Base-by-base conservation (phyloP, 2,888 invertebrate species). In the Notocelia uddmanniana region DNA sequence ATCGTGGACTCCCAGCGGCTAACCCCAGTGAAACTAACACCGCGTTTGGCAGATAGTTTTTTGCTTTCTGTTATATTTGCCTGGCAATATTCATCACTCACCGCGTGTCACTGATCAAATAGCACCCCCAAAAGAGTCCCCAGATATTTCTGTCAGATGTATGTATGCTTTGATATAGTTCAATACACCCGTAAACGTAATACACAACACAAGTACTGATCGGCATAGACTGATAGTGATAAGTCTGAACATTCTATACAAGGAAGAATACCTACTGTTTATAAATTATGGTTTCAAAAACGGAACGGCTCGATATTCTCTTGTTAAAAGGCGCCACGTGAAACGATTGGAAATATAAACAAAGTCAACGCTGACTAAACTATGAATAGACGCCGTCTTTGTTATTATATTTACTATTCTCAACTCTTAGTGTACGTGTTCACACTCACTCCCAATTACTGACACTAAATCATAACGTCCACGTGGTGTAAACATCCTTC, bases 11-110 rank as follows among this genome's bases (percentile, higher is more conserved):
- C 78, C 76, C 74, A 77, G 74, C 77, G 74, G 79, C 74, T 82
- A 82, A 89, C 90, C 91, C 91, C 81, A 88, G 88, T 92, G 93
- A 88, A 93, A 93, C 89, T 85, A 85, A 93, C 86, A 92, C 92
- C 92, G 81, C 85, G 74, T 83, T 89, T 92, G 93, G 93, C 69
- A 57, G 72, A 72, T 72, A 72, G 72, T 72, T 72, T 93, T 93
- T 90, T 92, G 92, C 93, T 91, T 92, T 92, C 88, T 92, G 91
- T 92, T 79, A 93, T 93, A 93, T 93, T 93, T 93, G 91, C 91
- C 81, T 87, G 88, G 90, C 93, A 92, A 93, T 93, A 93, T 93
- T 93, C 93, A 93, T 93, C 93, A 91, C 91, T 93, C 93, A 93
- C 91, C 81, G 87, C 87, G 85, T 89, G 92, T 91, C 93, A 92